A percentile compares a stretch with the other conserved stretches of the same genome.
phyloP scores from a whole-genome alignment of 2,888 invertebrate genomes.

The Ennomos erosarius region DNA sequence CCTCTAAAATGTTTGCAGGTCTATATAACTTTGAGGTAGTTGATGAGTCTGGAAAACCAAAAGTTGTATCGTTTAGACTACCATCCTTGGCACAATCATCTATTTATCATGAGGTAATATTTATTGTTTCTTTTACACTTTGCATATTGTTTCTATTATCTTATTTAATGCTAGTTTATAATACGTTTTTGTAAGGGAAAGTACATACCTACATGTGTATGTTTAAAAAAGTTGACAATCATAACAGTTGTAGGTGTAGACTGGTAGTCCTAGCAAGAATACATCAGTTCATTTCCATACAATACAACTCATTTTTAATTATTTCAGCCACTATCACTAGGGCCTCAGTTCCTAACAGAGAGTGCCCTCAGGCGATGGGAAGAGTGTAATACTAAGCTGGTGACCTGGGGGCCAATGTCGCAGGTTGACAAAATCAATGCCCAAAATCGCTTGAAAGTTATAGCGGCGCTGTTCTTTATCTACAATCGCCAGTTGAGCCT shows the following conservation, averaged over 20 bases:
- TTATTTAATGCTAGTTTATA: too few species aligned
- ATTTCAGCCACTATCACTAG: constrained; percentile 89
- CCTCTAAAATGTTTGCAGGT: constrained; percentile 64
- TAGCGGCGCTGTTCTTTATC: constrained; percentile 94
- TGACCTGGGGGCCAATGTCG: constrained; percentile 95
- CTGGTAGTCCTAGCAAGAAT: too few species aligned
- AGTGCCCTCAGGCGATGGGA: constrained; percentile 94
- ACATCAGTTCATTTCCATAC: constrained; percentile 5
- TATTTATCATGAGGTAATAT: constrained; percentile 94
- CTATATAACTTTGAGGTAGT: constrained; percentile 96
- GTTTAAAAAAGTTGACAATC: too few species aligned
- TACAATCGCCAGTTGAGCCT: constrained; percentile 94
- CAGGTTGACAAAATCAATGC: constrained; percentile 96
- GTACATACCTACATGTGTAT: too few species aligned
- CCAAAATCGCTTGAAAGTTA: constrained; percentile 95
- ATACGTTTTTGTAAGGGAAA: too few species aligned
- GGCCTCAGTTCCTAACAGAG: constrained; percentile 92
- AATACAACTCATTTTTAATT: constrained; percentile 13
- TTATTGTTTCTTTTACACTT: too few species aligned
- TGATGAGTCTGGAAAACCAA: constrained; percentile 93
- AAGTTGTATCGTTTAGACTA: constrained; percentile 93
- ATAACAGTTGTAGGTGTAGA: too few species aligned
- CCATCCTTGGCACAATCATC: constrained; percentile 96
- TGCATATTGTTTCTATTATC: too few species aligned
- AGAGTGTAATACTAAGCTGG: constrained; percentile 94